Evolutionary conservation across 2,888 invertebrate species (phyloP).

Genomic region (Colletes collaris): DNA sequence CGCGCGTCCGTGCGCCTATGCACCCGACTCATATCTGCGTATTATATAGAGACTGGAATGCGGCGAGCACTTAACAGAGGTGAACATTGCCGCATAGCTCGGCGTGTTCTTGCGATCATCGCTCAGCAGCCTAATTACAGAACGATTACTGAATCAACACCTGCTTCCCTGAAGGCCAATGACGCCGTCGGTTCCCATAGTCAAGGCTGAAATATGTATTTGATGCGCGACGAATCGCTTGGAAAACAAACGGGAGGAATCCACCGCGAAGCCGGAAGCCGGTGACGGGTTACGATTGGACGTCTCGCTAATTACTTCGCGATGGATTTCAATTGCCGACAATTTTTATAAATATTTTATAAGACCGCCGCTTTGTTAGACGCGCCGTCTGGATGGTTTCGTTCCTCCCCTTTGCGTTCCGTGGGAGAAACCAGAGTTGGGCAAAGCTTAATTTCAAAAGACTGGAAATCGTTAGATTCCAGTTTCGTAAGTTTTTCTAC

Average conservation of each 20-base stretch:
- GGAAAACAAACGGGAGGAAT: slow-evolving; percentile 23
- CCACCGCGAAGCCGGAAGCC: slow-evolving; percentile 25
- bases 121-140: slow-evolving; percentile 71
- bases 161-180: slow-evolving; percentile 63
- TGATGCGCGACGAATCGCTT: slow-evolving; percentile 43
- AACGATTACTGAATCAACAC: slow-evolving; percentile 73
- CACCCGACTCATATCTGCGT: slow-evolving; percentile 23
- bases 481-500: no score
- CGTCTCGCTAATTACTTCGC: slow-evolving; percentile 32
- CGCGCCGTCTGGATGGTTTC: not conserved
- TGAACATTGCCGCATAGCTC: slow-evolving; percentile 42
- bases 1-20: slow-evolving; percentile 2
- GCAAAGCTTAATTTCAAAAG: no score
- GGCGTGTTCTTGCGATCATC: slow-evolving; percentile 69
- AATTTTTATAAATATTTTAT: slow-evolving; percentile 39
- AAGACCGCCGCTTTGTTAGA: slow-evolving; percentile 11
- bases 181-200: slow-evolving; percentile 52
- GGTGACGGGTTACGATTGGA: slow-evolving; percentile 32
- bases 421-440: no score
- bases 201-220: slow-evolving; percentile 21
- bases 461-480: no score
- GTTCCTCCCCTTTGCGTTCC: no score
- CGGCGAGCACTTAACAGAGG: slow-evolving; percentile 41
- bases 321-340: slow-evolving; percentile 13
- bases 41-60: slow-evolving; percentile 40